A percentile compares a stretch with the other conserved stretches of the same genome.
Evolutionary conservation across 2,113 vertebrate species (phyloP).

Genomic region (Carlito syrichta): DNA sequence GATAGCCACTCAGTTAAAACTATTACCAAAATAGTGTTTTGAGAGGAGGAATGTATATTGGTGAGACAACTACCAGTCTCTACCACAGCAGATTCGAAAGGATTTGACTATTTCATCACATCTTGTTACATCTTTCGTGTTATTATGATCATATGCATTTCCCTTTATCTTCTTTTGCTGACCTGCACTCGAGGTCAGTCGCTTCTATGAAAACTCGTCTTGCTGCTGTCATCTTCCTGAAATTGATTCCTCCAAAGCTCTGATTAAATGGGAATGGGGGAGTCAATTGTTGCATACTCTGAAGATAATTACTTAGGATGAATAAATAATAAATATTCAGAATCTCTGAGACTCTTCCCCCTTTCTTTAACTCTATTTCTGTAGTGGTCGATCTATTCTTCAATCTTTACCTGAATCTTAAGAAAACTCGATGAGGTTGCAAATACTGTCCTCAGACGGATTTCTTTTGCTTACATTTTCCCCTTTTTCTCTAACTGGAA

Average conservation of each 20-base stretch:
- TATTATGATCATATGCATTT: neutral
- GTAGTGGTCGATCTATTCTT: neutral
- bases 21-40: neutral
- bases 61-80: neutral
- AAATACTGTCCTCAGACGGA: neutral
- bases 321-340: neutral
- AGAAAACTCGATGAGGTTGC: neutral
- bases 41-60: neutral
- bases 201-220: neutral
- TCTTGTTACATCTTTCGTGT: neutral
- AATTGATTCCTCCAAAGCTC: constrained; percentile 12
- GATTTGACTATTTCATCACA: neutral
- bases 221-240: neutral
- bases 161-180: neutral
- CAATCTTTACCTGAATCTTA: neutral
- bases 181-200: neutral
- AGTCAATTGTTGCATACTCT: neutral
- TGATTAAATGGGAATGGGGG: neutral
- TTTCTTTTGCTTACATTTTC: constrained; percentile 41
- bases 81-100: neutral
- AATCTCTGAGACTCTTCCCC: neutral
- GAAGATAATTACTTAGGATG: neutral
- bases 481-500: constrained; percentile 27
- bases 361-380: neutral
- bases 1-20: neutral